Base-by-base conservation (phyloP, 2,888 invertebrate species). In the Sicus ferrugineus region DNA sequence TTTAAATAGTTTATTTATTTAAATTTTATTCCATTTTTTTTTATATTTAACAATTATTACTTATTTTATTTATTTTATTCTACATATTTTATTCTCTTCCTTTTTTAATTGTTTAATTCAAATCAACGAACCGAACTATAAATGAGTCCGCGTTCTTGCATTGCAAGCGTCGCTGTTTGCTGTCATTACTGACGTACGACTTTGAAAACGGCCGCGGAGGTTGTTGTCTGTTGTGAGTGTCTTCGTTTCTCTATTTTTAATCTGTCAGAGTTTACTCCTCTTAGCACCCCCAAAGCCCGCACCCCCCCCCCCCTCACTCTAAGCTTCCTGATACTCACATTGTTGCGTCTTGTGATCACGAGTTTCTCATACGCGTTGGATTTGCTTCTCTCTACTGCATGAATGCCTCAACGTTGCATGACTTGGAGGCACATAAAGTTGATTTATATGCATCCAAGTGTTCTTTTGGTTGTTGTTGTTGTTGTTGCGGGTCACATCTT, bases 401-500 rank as follows among this genome's bases (percentile, higher is more conserved):
- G 5, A n/a, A 3, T 23, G 54, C 28, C 16, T 23, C 23, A 23
- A 54, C 14, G 28, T 23, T 67, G 67, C 58, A 21, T 67, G 58
- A 46, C 67, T 28, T 67, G 48, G 30, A 48, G 28, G 52, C 31
- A 31, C 56, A 59, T 30, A 31, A 48, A 59, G 31, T 67, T 67
- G 67, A 67, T 67, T 67, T 67, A 67, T 67, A 67, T 48, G 56
- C 66, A 56, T 21, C 42, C 61, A 31, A 48, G 31, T 59, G 48
- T 26, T 34, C 19, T 30, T 26, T n/a, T 46, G 31, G 52, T 52
- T 52, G 54, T 65, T 34, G 26, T 48, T 63, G 26, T 46, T 42
- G 48, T 2, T 63, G 14, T 19, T 62, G 62, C 46, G 34, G 34
- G 16, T 42, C 4, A 42, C 5, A n/a, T 42, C 2, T 34, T 16